Evolutionary conservation across 2,888 invertebrate genomes (phyloP).

Genomic region (Rotaria macrura): DNA sequence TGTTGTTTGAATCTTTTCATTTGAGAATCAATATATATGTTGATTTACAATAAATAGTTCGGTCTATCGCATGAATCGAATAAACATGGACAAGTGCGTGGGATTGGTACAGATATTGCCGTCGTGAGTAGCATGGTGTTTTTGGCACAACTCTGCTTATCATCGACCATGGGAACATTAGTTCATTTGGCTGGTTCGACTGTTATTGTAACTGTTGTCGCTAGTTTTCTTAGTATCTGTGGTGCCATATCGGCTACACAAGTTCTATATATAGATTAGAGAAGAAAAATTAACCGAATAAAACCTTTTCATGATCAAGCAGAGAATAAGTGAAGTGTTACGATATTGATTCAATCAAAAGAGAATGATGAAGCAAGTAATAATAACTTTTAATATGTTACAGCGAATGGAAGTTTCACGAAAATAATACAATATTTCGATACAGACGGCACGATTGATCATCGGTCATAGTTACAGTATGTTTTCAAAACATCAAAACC

Average conservation of each 20-base stretch:
- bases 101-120: conserved; percentile 84
- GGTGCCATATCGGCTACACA: conserved; percentile 74
- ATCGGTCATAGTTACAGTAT: too few species aligned
- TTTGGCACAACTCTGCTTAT: conserved; percentile 79
- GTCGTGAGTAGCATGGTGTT: conserved; percentile 90
- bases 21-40: background rate
- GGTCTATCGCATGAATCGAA: background rate
- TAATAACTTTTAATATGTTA: too few species aligned
- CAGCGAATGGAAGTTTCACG: too few species aligned
- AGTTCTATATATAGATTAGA: conserved; percentile 63
- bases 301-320: too few species aligned
- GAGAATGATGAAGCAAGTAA: too few species aligned
- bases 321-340: too few species aligned
- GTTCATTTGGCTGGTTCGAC: conserved; percentile 62
- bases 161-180: conserved; percentile 67
- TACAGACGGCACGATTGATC: too few species aligned
- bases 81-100: conserved; percentile 54
- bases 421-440: too few species aligned
- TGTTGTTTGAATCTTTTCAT: background rate
- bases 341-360: too few species aligned
- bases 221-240: conserved; percentile 70
- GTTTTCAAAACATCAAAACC: too few species aligned
- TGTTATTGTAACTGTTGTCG: conserved; percentile 73
- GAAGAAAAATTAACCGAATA: too few species aligned
- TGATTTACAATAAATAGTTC: background rate